Percentiles rank a stretch among this genome's conserved stretches.
These are phyloP conservation scores for Pandemis cinnamomeana DNA, from an alignment of 2,888 invertebrate genomes.

Conservation along the genomic window DNA sequence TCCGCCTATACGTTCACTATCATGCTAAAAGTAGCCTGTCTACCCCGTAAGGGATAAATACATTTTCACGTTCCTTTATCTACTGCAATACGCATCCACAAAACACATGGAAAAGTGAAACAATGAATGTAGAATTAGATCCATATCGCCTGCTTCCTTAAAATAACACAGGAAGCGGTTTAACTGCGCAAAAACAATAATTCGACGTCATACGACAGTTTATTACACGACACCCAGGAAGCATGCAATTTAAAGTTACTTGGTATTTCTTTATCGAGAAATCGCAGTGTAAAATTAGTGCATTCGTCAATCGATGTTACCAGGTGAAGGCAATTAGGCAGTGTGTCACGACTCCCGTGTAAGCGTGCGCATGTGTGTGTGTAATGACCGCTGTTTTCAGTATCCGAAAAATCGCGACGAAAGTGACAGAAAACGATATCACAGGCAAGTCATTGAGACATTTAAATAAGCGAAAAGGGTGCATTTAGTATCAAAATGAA, in stretches of 20 bases:
- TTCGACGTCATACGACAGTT: slow-evolving; percentile 2
- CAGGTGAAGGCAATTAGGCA: slow-evolving; percentile 65
- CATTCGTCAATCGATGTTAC: slow-evolving; percentile 45
- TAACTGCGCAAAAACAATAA: slow-evolving; percentile 1
- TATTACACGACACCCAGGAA: slow-evolving; percentile 13
- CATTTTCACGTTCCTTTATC: too few relatives aligned
- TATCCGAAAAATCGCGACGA: too few relatives aligned
- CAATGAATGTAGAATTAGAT: neutral
- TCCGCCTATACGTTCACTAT: too few relatives aligned
- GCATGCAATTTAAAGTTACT: slow-evolving; percentile 7
- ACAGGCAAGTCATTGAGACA: too few relatives aligned
- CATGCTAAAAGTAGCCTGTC: too few relatives aligned
- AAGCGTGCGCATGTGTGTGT: neutral
- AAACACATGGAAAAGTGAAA: neutral
- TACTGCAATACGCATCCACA: too few relatives aligned
- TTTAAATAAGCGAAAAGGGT: too few relatives aligned
- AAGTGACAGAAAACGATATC: too few relatives aligned
- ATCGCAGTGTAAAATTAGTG: slow-evolving; percentile 23
- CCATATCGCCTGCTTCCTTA: neutral
- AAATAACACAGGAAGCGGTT: slow-evolving; percentile 2
- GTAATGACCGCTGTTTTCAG: too few relatives aligned
- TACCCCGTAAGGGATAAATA: too few relatives aligned
- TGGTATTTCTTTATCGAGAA: slow-evolving; percentile 18
- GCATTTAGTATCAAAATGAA: too few relatives aligned
- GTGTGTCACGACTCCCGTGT: slow-evolving; percentile 48